Conservation (phyloP, 2,113 vertebrate species). For the Orientallactaga bullata region DNA sequence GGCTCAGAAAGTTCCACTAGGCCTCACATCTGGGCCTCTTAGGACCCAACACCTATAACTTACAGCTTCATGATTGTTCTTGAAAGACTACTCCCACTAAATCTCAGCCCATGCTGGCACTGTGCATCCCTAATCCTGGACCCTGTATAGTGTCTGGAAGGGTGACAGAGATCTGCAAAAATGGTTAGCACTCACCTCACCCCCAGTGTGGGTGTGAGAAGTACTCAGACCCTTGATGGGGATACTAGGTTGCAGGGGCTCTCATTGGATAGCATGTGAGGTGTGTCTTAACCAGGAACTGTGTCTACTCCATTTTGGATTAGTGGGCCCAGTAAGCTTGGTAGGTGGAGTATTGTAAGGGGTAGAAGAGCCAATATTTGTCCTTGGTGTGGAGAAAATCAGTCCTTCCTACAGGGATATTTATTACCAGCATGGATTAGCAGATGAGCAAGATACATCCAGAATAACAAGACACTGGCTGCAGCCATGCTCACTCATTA, state of each 20-base stretch:
- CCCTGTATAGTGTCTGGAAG: neutral
- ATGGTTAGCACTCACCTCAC: too few relatives aligned
- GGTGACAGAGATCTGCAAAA: neutral
- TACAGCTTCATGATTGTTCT: neutral
- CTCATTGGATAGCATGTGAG: neutral
- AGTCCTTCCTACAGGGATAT: neutral
- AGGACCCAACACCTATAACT: too few relatives aligned
- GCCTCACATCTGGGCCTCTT: too few relatives aligned
- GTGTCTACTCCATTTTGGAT: neutral
- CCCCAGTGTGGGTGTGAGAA: neutral
- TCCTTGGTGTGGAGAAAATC: neutral
- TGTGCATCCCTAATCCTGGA: neutral
- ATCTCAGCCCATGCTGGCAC: neutral
- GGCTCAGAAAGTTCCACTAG: too few relatives aligned
- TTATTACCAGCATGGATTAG: neutral
- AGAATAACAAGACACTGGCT: neutral
- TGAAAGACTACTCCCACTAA: too few relatives aligned
- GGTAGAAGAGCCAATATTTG: neutral
- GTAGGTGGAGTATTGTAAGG: neutral
- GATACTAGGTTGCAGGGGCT: neutral
- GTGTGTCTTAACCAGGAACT: neutral
- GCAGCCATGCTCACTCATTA: neutral
- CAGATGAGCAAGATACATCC: neutral
- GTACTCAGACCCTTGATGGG: neutral
- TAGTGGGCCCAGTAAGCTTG: neutral